Percentiles rank a stretch among this genome's conserved stretches.
phyloP scores from a whole-genome alignment of 2,113 vertebrate species.

The Phoenicopterus ruber region DNA sequence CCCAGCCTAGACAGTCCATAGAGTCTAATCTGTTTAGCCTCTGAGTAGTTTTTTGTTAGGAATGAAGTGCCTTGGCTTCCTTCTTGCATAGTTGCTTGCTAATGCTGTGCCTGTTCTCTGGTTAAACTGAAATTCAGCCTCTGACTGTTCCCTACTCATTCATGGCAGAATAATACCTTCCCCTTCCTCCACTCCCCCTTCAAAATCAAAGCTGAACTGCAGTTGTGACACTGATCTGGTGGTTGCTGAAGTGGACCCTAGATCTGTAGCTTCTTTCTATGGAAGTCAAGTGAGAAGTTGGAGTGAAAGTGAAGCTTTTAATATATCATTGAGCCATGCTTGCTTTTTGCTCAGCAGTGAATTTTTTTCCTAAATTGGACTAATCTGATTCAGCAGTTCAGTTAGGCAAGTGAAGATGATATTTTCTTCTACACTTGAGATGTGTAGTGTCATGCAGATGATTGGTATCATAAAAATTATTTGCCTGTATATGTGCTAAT shows the following conservation, averaged over 20 bases:
- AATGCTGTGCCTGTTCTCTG: neutral
- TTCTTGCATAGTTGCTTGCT: neutral
- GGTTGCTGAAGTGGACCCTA: neutral
- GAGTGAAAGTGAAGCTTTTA: neutral
- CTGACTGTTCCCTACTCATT: neutral
- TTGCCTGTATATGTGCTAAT: neutral
- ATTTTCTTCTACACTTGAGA: neutral
- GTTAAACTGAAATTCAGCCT: neutral
- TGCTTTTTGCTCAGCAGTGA: neutral
- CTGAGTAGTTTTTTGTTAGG: neutral
- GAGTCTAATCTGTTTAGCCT: neutral
- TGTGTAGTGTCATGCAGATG: neutral
- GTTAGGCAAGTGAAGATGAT: neutral
- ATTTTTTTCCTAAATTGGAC: neutral
- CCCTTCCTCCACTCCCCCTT: neutral
- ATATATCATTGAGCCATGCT: neutral
- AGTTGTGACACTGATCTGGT: neutral
- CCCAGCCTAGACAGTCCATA: neutral
- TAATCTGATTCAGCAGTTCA: neutral
- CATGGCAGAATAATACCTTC: neutral
- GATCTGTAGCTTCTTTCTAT: neutral
- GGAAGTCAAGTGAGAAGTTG: neutral
- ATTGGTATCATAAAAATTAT: neutral
- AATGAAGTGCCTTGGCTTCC: neutral
- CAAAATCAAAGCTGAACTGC: neutral